These are phyloP conservation scores for Xestia xanthographa DNA, from an alignment of 2,888 invertebrate genomes.

Conservation along the genomic window DNA sequence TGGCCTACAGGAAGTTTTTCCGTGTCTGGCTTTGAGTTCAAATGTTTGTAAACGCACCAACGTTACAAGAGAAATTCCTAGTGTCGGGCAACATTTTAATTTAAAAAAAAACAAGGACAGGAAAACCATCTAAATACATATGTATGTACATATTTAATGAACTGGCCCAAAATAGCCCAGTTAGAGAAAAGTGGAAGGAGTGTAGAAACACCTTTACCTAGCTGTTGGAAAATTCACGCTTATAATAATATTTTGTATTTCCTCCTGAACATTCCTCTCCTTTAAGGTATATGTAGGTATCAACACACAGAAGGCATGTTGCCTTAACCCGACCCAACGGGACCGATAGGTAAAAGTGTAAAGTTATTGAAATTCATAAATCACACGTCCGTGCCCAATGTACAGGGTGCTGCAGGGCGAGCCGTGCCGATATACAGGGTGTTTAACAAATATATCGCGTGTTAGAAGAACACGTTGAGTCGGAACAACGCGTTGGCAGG, in stretches of 20 bases:
- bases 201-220: background rate
- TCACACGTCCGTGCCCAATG: conserved; percentile 72
- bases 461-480: conserved; percentile 73
- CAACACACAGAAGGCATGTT: conserved; percentile 9
- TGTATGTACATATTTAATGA: no score
- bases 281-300: background rate
- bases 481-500: conserved; percentile 60
- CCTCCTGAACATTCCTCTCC: background rate
- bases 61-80: no score
- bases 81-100: no score
- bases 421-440: conserved; percentile 69
- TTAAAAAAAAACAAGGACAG: no score
- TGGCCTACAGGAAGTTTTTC: no score
- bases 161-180: background rate
- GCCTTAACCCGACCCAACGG: background rate
- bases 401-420: conserved; percentile 65
- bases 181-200: background rate
- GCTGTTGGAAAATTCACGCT: background rate
- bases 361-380: conserved; percentile 79
- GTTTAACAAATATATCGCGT: conserved; percentile 82
- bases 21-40: no score
- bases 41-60: no score
- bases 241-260: no score
- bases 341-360: conserved; percentile 57
- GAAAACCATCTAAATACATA: no score